Conservation (phyloP, 2,888 invertebrate species). For the Celastrina argiolus region DNA sequence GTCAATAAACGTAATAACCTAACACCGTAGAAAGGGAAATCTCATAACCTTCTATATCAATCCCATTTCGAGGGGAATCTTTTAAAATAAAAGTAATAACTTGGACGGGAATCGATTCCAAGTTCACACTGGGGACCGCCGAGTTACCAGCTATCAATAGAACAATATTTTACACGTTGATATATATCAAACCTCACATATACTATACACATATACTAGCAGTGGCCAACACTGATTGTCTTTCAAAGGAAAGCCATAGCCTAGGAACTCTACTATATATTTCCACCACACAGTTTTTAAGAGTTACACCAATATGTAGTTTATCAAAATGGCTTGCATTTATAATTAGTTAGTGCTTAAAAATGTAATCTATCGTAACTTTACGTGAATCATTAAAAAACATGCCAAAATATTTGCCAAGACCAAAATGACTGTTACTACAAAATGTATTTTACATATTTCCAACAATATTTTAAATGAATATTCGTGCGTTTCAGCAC, state of each 20-base stretch:
- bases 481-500: neutral
- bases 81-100: constrained; percentile 11
- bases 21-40: constrained; percentile 4
- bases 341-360: too few species aligned
- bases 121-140: neutral
- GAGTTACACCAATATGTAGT: too few species aligned
- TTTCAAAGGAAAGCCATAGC: too few species aligned
- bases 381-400: too few species aligned
- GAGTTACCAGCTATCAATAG: neutral
- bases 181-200: neutral
- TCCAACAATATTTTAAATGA: neutral
- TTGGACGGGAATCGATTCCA: neutral
- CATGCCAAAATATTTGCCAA: too few species aligned
- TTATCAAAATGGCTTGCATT: too few species aligned
- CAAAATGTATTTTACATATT: neutral
- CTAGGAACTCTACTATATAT: too few species aligned
- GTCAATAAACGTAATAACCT: constrained; percentile 11
- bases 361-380: too few species aligned
- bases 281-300: too few species aligned
- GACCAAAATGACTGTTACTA: too few species aligned
- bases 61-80: constrained; percentile 3
- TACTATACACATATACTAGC: too few species aligned
- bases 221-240: too few species aligned
- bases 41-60: constrained; percentile 7
- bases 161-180: neutral